Conservation (phyloP, 2,113 vertebrate species). For the Urocynchramus pylzowi region DNA sequence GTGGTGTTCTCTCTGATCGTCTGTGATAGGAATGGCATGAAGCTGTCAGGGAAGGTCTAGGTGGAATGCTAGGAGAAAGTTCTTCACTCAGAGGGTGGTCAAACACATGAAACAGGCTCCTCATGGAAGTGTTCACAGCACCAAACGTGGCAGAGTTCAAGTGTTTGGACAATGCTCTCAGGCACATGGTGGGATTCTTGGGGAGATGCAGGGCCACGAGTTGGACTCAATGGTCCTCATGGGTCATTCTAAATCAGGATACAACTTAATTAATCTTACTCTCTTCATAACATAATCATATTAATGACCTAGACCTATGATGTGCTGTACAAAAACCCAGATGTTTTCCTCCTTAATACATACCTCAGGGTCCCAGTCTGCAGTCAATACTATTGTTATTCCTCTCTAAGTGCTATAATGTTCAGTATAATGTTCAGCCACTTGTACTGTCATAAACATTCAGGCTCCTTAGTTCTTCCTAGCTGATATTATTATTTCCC, state of each 20-base stretch:
- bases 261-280: background rate
- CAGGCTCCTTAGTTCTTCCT: background rate
- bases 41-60: background rate
- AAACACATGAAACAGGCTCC: background rate
- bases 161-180: background rate
- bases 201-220: fast-evolving
- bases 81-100: background rate
- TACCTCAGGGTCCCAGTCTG: background rate
- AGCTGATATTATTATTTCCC: background rate
- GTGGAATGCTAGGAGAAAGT: background rate
- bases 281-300: background rate
- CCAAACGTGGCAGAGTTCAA: background rate
- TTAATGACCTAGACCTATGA: background rate
- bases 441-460: background rate
- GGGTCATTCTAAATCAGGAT: background rate
- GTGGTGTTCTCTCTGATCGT: background rate
- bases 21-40: background rate
- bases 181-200: background rate
- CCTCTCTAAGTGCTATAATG: background rate
- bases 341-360: background rate
- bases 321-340: background rate
- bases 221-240: fast-evolving
- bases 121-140: background rate
- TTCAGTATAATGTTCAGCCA: background rate
- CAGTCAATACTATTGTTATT: background rate